Evolutionary conservation across 1,140 invertebrate species (phyloP).

Genomic region (Apis florea): DNA sequence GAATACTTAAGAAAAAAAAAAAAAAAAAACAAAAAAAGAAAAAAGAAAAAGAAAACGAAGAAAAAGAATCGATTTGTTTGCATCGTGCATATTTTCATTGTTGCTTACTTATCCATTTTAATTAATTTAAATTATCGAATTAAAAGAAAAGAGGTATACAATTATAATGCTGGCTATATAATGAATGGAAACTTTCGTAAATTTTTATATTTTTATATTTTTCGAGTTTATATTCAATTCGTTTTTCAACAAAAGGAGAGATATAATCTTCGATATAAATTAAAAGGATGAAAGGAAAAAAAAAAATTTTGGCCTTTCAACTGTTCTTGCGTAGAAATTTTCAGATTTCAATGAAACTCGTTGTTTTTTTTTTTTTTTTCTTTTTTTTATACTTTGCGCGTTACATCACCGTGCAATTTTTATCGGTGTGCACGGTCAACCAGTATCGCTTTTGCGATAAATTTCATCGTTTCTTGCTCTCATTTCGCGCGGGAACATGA

Average conservation of each 20-base stretch:
- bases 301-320: not conserved
- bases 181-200: not conserved
- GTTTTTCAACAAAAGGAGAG: not conserved
- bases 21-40: too few species aligned
- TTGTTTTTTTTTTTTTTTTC: not conserved
- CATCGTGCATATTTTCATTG: too few species aligned
- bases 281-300: not conserved
- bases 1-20: too few species aligned
- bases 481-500: not conserved
- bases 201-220: not conserved
- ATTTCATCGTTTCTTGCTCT: not conserved
- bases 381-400: not conserved
- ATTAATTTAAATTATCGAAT: too few species aligned
- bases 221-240: not conserved
- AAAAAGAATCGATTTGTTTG: too few species aligned
- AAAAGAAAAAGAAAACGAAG: too few species aligned
- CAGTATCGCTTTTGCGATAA: not conserved
- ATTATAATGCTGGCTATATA: not conserved
- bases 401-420: not conserved
- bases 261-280: not conserved
- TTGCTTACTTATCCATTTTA: too few species aligned
- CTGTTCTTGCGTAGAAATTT: not conserved
- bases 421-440: not conserved
- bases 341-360: not conserved
- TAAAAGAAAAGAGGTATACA: not conserved